Conservation (phyloP, 1,140 invertebrate genomes). For the Drosophila bifasciata region DNA sequence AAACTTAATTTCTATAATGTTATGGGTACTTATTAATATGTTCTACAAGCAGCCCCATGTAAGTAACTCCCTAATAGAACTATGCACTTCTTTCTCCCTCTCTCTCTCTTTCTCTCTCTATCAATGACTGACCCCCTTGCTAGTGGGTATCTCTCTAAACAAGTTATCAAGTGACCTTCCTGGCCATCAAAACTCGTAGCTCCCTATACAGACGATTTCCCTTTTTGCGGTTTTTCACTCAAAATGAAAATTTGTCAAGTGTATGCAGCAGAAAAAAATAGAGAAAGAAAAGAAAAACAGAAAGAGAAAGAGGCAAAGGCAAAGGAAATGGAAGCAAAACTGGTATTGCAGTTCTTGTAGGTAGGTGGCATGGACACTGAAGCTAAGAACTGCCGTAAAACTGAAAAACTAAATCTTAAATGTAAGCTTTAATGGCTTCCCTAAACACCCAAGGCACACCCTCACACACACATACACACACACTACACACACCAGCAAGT, state of each 20-base stretch:
- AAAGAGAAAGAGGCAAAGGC: background rate
- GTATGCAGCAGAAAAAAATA: conserved; percentile 27
- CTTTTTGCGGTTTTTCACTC: too few relatives aligned
- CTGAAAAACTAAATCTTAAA: conserved; percentile 72
- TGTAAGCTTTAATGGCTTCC: conserved; percentile 58
- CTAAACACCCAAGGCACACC: conserved; percentile 9
- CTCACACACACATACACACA: background rate
- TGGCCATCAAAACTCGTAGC: too few relatives aligned
- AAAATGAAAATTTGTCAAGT: conserved; percentile 12
- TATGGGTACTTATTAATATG: background rate
- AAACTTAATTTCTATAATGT: background rate
- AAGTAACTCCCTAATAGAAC: too few relatives aligned
- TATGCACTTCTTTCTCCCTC: too few relatives aligned
- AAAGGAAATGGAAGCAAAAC: background rate
- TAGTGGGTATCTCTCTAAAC: too few relatives aligned
- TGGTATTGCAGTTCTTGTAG: conserved; percentile 4
- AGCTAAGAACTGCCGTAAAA: conserved; percentile 49
- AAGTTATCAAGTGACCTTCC: too few relatives aligned
- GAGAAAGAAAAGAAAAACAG: background rate
- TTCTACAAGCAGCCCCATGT: too few relatives aligned
- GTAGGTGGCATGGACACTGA: conserved; percentile 21
- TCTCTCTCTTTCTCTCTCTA: too few relatives aligned
- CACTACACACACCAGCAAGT: too few relatives aligned
- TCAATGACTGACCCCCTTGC: too few relatives aligned
- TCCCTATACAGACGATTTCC: too few relatives aligned